These are phyloP conservation scores for Drosophila sordidula DNA, from an alignment of 2,888 invertebrate species.

Conservation along the genomic window DNA sequence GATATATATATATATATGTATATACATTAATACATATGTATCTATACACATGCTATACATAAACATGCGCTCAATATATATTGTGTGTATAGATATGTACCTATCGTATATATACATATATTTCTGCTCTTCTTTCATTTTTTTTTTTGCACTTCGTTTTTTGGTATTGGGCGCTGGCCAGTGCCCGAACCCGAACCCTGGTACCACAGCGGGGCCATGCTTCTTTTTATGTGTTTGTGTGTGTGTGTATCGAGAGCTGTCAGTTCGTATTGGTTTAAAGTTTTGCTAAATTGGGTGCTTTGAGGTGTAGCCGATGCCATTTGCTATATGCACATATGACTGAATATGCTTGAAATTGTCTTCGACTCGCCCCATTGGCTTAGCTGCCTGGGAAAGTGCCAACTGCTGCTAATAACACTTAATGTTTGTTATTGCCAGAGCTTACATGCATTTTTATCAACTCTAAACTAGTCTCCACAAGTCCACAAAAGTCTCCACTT, in stretches of 20 bases:
- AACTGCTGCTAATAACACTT: too few species aligned
- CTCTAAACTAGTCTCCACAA: neutral
- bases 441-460: neutral
- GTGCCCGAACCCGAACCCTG: slow-evolving; percentile 45
- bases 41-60: slow-evolving; percentile 55
- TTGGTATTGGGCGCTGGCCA: slow-evolving; percentile 72
- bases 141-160: slow-evolving; percentile 47
- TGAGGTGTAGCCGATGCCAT: neutral
- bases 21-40: slow-evolving; percentile 24
- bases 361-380: neutral
- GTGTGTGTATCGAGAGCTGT: slow-evolving; percentile 55
- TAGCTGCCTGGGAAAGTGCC: neutral
- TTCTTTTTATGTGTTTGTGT: neutral
- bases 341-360: neutral
- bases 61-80: slow-evolving; percentile 60
- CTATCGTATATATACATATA: slow-evolving; percentile 38
- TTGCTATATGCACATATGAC: neutral
- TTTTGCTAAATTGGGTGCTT: slow-evolving; percentile 33
- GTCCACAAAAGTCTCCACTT: slow-evolving; percentile 13
- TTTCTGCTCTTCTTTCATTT: slow-evolving; percentile 29
- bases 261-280: slow-evolving; percentile 66
- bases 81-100: slow-evolving; percentile 61
- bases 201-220: neutral
- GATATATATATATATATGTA: slow-evolving; percentile 40
- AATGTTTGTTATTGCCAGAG: too few species aligned